These are phyloP conservation scores for Luperina nickerlii DNA, from an alignment of 2,888 invertebrate species.

Conservation along the genomic window DNA sequence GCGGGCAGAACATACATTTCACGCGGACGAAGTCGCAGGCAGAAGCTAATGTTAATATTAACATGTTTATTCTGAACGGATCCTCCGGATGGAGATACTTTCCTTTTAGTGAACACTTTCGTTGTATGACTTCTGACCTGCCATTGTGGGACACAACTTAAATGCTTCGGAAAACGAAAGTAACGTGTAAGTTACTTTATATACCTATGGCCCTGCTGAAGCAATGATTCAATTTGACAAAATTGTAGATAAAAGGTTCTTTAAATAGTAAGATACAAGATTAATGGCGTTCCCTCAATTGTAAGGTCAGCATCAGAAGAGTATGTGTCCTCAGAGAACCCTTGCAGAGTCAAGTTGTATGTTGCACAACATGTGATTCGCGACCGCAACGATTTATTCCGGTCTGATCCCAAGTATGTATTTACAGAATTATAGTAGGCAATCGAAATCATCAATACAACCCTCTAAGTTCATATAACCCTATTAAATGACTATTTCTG, in stretches of 20 bases:
- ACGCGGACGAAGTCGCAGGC: neutral
- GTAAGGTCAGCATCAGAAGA: neutral
- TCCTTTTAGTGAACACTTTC: slow-evolving; percentile 46
- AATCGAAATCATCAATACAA: neutral
- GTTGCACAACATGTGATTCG: neutral
- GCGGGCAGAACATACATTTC: too few relatives aligned
- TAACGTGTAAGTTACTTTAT: neutral
- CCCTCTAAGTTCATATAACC: neutral
- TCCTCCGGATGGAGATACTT: slow-evolving; percentile 31
- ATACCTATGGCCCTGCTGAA: neutral
- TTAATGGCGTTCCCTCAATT: neutral
- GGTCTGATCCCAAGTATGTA: neutral
- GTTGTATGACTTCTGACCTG: slow-evolving; percentile 42
- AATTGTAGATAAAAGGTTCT: neutral
- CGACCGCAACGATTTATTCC: neutral
- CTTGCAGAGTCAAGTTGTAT: neutral
- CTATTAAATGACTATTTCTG: neutral
- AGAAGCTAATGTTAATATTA: neutral
- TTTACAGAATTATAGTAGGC: neutral
- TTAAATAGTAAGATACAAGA: neutral
- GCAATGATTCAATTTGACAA: neutral
- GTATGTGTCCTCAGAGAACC: neutral
- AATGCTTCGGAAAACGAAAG: slow-evolving; percentile 45
- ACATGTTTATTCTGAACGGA: neutral
- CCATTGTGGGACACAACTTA: slow-evolving; percentile 17